Percentiles rank a stretch among this genome's conserved stretches.
phyloP scores from a whole-genome alignment of 2,888 invertebrate genomes.

The Troides aeacus region DNA sequence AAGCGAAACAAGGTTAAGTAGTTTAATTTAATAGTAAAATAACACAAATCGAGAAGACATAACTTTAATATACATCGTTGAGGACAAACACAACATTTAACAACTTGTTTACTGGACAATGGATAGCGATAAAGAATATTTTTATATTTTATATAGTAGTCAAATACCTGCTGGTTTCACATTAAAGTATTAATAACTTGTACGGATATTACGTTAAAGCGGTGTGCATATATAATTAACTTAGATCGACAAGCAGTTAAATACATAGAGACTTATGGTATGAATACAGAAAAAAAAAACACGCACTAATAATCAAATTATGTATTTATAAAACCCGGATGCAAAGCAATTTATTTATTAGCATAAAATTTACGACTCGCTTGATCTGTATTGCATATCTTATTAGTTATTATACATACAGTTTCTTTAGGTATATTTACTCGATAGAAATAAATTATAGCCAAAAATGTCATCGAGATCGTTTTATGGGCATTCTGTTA shows the following conservation, averaged over 20 bases:
- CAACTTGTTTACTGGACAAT: background rate
- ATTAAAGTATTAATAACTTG: background rate
- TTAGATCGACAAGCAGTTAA: background rate
- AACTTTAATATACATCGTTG: too few relatives aligned
- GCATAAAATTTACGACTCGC: constrained; percentile 25
- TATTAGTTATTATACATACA: constrained; percentile 15
- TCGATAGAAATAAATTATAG: constrained; percentile 45
- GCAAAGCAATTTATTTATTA: constrained; percentile 25
- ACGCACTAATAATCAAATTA: background rate
- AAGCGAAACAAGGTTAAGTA: background rate
- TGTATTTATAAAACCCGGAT: constrained; percentile 26
- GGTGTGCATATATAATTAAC: background rate
- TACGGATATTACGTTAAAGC: background rate
- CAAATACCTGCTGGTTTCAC: background rate
- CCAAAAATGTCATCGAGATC: constrained; percentile 47
- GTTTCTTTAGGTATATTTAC: constrained; percentile 28
- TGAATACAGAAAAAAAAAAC: background rate
- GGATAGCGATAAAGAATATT: background rate
- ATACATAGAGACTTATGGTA: background rate
- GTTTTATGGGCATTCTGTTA: constrained; percentile 43
- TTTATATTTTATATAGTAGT: background rate
- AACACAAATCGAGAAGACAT: background rate
- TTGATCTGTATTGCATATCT: constrained; percentile 21
- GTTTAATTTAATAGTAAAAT: background rate
- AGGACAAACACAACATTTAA: background rate